Evolutionary conservation across 2,113 vertebrate species (phyloP).

Genomic region (Pelusios castaneus): DNA sequence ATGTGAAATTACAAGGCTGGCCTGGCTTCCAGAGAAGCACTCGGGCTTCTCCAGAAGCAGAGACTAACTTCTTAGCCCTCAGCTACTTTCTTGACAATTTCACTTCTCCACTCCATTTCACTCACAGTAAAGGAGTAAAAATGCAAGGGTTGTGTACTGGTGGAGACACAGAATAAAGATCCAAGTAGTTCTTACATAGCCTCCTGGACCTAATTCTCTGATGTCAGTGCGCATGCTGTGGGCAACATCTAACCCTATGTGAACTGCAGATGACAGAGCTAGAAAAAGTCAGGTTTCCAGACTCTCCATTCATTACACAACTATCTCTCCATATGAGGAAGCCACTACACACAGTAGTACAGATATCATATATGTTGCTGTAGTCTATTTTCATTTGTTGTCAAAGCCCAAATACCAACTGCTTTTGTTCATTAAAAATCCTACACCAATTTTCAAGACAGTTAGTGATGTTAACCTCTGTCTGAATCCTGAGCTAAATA

Average conservation of each 20-base stretch:
- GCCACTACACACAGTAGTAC: neutral
- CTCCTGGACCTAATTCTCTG: neutral
- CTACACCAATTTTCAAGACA: neutral
- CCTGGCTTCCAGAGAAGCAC: no score
- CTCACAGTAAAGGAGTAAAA: neutral
- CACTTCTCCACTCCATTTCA: neutral
- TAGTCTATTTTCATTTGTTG: neutral
- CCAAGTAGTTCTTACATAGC: neutral
- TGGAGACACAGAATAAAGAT: neutral
- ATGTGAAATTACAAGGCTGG: no score
- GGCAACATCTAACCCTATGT: neutral
- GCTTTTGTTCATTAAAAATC: neutral
- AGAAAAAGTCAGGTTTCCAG: neutral
- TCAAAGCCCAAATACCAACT: neutral
- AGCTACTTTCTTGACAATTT: no score
- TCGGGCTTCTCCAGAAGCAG: no score
- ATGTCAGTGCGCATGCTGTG: neutral
- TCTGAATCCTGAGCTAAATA: neutral
- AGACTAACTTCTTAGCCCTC: no score
- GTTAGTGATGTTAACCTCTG: neutral
- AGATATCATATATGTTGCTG: no score
- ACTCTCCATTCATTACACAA: neutral
- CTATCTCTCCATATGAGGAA: neutral
- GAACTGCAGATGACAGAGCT: neutral
- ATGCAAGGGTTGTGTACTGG: neutral